phyloP scores from a whole-genome alignment of 2,888 invertebrate species.

The Aplocera efformata region DNA sequence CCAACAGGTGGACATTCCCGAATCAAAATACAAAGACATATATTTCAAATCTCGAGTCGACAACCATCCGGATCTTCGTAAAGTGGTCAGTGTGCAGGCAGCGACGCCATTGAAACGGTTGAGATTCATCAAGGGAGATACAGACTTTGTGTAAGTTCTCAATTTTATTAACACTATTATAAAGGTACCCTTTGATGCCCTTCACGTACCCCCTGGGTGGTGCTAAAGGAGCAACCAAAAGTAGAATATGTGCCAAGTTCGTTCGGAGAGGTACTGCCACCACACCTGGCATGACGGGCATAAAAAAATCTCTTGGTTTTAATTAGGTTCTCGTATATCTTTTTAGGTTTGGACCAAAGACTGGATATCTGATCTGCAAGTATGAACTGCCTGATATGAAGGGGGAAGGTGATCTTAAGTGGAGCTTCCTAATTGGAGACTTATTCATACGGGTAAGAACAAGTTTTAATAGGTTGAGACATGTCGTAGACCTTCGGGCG shows the following conservation, averaged over 20 bases:
- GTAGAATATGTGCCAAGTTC: no score
- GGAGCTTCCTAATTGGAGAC: slow-evolving; percentile 70
- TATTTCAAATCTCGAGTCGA: slow-evolving; percentile 69
- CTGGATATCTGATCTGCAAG: slow-evolving; percentile 65
- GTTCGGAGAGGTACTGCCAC: no score
- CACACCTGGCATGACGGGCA: no score
- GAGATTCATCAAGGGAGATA: slow-evolving; percentile 55
- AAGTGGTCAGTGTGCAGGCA: slow-evolving; percentile 62
- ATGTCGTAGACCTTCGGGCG: no score
- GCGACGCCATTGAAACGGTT: slow-evolving; percentile 61
- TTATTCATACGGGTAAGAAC: slow-evolving; percentile 67
- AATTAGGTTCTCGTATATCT: not conserved
- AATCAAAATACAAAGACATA: slow-evolving; percentile 56
- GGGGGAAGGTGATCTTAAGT: slow-evolving; percentile 69
- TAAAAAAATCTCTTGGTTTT: no score
- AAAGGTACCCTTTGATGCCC: no score
- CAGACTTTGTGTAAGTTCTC: slow-evolving; percentile 65
- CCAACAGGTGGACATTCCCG: slow-evolving; percentile 60
- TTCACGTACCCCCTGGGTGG: no score
- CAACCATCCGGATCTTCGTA: slow-evolving; percentile 50
- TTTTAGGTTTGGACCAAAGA: slow-evolving; percentile 67
- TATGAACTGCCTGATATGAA: slow-evolving; percentile 71
- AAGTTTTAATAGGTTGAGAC: no score
- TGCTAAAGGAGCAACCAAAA: no score
- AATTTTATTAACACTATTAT: not conserved